Evolutionary conservation across 2,888 invertebrate species (phyloP).

Genomic region (Leptinotarsa juncta): DNA sequence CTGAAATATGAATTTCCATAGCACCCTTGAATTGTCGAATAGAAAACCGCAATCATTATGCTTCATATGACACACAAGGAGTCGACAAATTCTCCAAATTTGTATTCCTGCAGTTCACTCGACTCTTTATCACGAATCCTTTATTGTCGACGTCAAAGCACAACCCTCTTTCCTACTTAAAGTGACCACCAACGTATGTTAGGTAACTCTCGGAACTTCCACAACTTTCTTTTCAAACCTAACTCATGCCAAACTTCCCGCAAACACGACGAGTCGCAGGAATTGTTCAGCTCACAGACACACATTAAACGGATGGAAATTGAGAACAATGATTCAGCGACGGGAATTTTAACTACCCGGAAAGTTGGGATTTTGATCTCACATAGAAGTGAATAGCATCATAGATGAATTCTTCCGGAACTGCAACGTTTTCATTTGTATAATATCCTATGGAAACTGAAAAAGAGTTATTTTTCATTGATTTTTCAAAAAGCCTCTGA

Average conservation of each 20-base stretch:
- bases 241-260: conserved; percentile 16
- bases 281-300: conserved; percentile 4
- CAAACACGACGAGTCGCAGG: not conserved
- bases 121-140: conserved; percentile 8
- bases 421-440: no score
- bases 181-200: conserved; percentile 16
- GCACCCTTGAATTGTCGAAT: not conserved
- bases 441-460: no score
- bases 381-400: no score
- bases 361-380: not conserved
- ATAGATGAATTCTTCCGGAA: no score
- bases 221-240: conserved; percentile 13
- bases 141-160: conserved; percentile 11
- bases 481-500: no score
- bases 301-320: not conserved
- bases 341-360: not conserved
- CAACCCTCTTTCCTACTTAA: conserved; percentile 12
- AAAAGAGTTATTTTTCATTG: no score
- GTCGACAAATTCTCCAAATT: not conserved
- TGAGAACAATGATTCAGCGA: not conserved
- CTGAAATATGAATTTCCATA: not conserved
- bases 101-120: conserved; percentile 10
- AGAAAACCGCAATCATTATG: not conserved
- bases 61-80: not conserved
- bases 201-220: conserved; percentile 9